A percentile compares a stretch with the other conserved stretches of the same genome.
Evolutionary conservation across 2,113 vertebrate species (phyloP).

Genomic region (Bubo bubo): DNA sequence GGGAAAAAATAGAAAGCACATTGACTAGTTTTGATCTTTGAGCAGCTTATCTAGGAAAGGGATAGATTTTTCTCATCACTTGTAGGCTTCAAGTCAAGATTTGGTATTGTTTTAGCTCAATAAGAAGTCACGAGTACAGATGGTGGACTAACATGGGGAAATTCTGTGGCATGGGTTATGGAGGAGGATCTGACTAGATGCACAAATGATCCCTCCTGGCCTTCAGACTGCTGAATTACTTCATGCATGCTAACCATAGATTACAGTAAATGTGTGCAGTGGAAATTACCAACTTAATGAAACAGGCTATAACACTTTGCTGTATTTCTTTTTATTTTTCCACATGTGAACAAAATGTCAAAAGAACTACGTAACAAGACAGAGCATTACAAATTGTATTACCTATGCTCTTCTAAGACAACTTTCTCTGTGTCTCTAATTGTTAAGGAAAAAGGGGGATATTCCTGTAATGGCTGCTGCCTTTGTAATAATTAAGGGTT

Average conservation of each 20-base stretch:
- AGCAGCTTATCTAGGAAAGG: background rate
- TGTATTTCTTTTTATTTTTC: background rate
- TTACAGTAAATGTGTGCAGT: constrained; percentile 34
- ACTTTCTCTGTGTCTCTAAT: background rate
- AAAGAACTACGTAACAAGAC: fast-evolving
- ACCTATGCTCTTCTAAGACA: background rate
- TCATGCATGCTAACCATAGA: constrained; percentile 30
- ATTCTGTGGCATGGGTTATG: background rate
- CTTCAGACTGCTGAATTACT: constrained; percentile 20
- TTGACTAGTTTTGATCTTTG: background rate
- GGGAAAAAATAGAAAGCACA: background rate
- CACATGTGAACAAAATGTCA: background rate
- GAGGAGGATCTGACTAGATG: constrained; percentile 11
- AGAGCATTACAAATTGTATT: background rate
- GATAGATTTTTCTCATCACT: background rate
- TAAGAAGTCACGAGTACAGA: background rate
- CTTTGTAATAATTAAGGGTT: background rate
- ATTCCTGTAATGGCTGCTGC: background rate
- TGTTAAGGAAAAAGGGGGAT: background rate
- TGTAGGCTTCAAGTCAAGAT: background rate
- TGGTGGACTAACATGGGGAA: background rate
- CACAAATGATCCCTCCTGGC: constrained; percentile 47
- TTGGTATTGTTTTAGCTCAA: background rate
- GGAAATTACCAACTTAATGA: constrained; percentile 1
- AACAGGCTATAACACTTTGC: background rate